Evolutionary conservation across 2,113 vertebrate species (phyloP).

Genomic region (Puntigrus tetrazona): DNA sequence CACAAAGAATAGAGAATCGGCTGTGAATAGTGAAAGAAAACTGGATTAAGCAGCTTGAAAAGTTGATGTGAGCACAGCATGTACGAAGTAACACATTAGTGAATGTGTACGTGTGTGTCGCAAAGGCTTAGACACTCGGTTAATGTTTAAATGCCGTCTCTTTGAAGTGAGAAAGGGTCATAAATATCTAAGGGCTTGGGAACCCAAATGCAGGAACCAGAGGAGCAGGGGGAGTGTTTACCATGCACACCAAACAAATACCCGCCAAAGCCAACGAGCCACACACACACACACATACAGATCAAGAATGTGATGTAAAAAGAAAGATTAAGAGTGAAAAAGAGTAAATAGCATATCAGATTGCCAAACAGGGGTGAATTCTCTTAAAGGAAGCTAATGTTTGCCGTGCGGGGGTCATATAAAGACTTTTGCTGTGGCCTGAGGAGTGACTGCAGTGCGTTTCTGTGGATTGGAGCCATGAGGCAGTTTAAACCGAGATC

Average conservation of each 20-base stretch:
- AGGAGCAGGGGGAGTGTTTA: slow-evolving; percentile 44
- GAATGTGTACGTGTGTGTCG: slow-evolving; percentile 3
- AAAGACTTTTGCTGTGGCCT: background rate
- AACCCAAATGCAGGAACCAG: slow-evolving; percentile 35
- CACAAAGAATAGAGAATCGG: slow-evolving; percentile 4
- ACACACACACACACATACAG: background rate
- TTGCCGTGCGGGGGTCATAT: slow-evolving; percentile 18
- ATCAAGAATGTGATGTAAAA: slow-evolving; percentile 30
- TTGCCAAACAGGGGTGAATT: slow-evolving; percentile 27
- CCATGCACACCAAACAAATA: slow-evolving; percentile 49
- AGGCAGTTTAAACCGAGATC: slow-evolving; percentile 10
- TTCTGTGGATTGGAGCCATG: background rate
- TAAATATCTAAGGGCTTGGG: slow-evolving; percentile 59
- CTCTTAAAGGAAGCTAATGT: slow-evolving; percentile 18
- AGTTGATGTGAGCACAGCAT: background rate
- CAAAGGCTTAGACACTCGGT: background rate
- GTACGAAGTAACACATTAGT: background rate
- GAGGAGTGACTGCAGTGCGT: background rate
- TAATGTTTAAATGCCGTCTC: slow-evolving; percentile 40
- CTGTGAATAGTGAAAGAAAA: background rate
- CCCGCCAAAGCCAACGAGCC: background rate
- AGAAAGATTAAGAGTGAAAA: slow-evolving; percentile 7
- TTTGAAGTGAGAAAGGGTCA: slow-evolving; percentile 48
- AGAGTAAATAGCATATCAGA: slow-evolving; percentile 12
- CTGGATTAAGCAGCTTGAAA: background rate